Conservation (phyloP, 2,888 invertebrate genomes). For the Drosophila nr. perissopoda region DNA sequence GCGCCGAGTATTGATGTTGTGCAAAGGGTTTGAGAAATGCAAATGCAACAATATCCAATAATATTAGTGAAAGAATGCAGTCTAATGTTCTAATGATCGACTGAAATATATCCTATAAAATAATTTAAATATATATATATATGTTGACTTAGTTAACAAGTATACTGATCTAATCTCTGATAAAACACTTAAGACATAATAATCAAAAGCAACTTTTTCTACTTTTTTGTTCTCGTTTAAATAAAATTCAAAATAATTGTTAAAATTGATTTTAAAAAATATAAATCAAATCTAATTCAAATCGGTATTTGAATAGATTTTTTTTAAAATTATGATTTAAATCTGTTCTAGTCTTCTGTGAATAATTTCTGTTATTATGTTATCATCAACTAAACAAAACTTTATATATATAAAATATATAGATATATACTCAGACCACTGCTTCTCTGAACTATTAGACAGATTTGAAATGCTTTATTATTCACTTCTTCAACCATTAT, state of each 20-base stretch:
- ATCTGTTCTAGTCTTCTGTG: neutral
- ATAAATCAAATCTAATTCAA: neutral
- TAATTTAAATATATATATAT: neutral
- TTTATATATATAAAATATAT: neutral
- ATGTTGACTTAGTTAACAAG: too few relatives aligned
- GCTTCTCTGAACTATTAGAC: neutral
- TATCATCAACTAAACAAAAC: neutral
- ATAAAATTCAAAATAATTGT: neutral
- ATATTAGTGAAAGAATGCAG: neutral
- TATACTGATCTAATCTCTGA: neutral
- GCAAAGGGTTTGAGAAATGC: constrained; percentile 15
- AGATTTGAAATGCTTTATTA: neutral
- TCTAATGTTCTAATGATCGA: neutral
- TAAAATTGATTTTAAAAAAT: neutral
- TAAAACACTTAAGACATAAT: neutral
- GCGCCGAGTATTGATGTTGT: constrained; percentile 2
- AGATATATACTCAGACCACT: neutral
- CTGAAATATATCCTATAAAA: neutral
- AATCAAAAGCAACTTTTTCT: too few relatives aligned
- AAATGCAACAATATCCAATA: constrained; percentile 6
- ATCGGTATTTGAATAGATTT: neutral
- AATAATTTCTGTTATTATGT: neutral
- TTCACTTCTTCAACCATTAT: neutral
- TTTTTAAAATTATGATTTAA: neutral
- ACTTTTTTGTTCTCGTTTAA: too few relatives aligned